phyloP scores from a whole-genome alignment of 2,797 vertebrate species.

The Tragopan temminckii region DNA sequence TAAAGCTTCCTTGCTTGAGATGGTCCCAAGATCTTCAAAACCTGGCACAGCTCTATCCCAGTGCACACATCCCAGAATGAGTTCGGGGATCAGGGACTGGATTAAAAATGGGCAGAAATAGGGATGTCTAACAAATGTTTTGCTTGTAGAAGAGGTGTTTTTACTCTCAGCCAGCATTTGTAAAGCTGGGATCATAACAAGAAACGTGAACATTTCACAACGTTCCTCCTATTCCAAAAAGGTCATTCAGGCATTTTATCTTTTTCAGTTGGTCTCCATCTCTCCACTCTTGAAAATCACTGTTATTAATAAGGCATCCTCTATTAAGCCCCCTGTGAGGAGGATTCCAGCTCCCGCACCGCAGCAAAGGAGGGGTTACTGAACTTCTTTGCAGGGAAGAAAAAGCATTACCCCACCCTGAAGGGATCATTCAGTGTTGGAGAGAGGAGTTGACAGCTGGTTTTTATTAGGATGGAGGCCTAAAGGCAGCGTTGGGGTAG shows the following conservation, averaged over 20 bases:
- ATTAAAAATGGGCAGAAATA: not conserved
- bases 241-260: not conserved
- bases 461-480: conserved; percentile 27
- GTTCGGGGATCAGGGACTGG: not conserved
- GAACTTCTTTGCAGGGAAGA: not conserved
- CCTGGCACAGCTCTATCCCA: not conserved
- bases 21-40: not conserved
- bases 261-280: conserved; percentile 8
- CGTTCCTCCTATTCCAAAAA: not conserved
- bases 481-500: not conserved
- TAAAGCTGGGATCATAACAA: not conserved
- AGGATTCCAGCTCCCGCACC: not conserved
- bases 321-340: not conserved
- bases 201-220: not conserved
- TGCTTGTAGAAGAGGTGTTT: conserved; percentile 12
- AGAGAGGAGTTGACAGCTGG: conserved; percentile 14
- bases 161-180: not conserved
- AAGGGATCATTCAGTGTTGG: conserved; percentile 6
- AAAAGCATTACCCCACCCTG: conserved; percentile 33
- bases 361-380: not conserved
- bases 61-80: not conserved
- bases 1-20: not conserved
- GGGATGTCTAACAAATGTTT: not conserved
- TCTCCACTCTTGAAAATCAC: not conserved
- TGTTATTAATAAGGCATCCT: not conserved